These are phyloP conservation scores for Axinella damicornis DNA, from an alignment of 37 sponge, comb jelly and placozoan genomes.

Conservation along the genomic window DNA sequence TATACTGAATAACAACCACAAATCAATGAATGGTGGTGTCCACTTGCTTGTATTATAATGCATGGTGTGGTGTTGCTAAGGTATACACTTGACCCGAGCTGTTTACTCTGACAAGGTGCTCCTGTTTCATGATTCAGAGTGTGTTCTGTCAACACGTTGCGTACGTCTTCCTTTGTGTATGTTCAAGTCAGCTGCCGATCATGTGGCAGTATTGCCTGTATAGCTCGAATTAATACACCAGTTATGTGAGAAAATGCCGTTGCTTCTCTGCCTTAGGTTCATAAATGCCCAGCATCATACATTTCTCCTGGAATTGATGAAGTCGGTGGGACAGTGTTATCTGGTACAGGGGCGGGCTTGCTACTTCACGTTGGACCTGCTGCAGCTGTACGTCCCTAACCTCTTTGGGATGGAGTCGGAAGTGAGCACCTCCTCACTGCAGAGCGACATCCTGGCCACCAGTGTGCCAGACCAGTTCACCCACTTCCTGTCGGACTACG, in stretches of 20 bases:
- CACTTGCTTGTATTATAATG: too few species aligned
- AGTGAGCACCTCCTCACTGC: conserved; percentile 28
- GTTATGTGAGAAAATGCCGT: too few species aligned
- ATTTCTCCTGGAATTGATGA: conserved; percentile 56
- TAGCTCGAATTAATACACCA: too few species aligned
- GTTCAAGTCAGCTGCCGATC: too few species aligned
- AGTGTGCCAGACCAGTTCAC: conserved; percentile 36
- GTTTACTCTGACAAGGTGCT: too few species aligned
- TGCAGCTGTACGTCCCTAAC: conserved; percentile 31
- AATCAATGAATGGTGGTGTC: too few species aligned
- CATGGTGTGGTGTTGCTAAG: too few species aligned
- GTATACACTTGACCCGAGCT: too few species aligned
- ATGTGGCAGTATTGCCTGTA: too few species aligned
- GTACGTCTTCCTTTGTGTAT: too few species aligned
- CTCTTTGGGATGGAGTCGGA: conserved; percentile 43
- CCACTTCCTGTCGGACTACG: conserved; percentile 47
- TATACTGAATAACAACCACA: background rate
- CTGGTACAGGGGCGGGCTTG: conserved; percentile 19
- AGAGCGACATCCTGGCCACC: conserved; percentile 32
- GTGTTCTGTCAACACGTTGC: too few species aligned
- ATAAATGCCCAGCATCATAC: conserved; percentile 42
- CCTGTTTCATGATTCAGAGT: too few species aligned
- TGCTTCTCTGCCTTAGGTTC: conserved; percentile 15
- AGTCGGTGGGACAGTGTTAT: conserved; percentile 37
- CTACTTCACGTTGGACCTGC: conserved; percentile 49